These are phyloP conservation scores for Mormyrus hasselquistii DNA, from an alignment of 2,797 vertebrate genomes.

Conservation along the genomic window DNA sequence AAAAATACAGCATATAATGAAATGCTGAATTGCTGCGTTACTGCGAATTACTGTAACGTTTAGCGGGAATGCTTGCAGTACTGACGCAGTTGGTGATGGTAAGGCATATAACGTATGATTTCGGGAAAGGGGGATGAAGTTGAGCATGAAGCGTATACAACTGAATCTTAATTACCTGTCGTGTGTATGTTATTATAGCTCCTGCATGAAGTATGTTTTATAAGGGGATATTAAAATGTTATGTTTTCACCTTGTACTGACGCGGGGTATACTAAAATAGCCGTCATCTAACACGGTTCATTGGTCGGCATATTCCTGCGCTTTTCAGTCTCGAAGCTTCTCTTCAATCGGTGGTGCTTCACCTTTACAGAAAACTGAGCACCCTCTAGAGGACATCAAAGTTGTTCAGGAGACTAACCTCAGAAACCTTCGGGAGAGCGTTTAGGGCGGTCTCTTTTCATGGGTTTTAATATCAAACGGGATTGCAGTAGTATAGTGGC, in stretches of 20 bases:
- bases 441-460: neutral
- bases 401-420: neutral
- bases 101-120: neutral
- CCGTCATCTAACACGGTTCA: neutral
- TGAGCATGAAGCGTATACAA: neutral
- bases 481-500: neutral
- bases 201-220: neutral
- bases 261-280: neutral
- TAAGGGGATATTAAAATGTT: neutral
- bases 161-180: neutral
- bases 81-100: neutral
- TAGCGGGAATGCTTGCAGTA: neutral
- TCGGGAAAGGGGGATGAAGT: neutral
- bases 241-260: neutral
- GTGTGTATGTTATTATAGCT: neutral
- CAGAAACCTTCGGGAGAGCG: neutral
- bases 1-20: neutral
- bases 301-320: neutral
- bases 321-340: neutral
- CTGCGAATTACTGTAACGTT: neutral
- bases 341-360: neutral
- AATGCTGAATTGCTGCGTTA: neutral
- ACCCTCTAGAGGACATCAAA: slow-evolving; percentile 9
- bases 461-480: neutral
- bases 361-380: neutral